Evolutionary conservation across 2,797 vertebrate species (phyloP).

Genomic region (Odontamblyopus rebecca): DNA sequence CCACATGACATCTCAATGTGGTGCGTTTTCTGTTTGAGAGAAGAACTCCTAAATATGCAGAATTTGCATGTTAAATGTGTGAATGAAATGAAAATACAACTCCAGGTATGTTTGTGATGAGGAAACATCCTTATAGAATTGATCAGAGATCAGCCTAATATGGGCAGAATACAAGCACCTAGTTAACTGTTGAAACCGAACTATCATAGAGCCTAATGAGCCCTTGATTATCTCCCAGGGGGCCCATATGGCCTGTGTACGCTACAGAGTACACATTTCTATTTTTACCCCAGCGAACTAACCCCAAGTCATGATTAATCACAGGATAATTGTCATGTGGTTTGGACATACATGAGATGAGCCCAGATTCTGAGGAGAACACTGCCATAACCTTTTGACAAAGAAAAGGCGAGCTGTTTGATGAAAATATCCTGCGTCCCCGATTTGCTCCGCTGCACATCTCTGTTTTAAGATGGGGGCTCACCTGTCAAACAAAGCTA

Average conservation of each 20-base stretch:
- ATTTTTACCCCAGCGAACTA: constrained; percentile 60
- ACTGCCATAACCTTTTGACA: constrained; percentile 43
- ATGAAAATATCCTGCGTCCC: constrained; percentile 55
- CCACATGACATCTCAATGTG: too few relatives aligned
- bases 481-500: constrained; percentile 47
- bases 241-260: constrained; percentile 51
- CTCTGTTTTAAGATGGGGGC: constrained; percentile 35
- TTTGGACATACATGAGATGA: constrained; percentile 39
- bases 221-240: constrained; percentile 72
- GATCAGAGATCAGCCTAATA: too few relatives aligned
- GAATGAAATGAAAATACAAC: too few relatives aligned
- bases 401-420: constrained; percentile 39
- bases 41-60: too few relatives aligned
- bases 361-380: constrained; percentile 45
- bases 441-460: constrained; percentile 30
- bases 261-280: constrained; percentile 46
- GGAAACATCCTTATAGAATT: too few relatives aligned
- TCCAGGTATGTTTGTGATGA: too few relatives aligned
- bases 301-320: constrained; percentile 59
- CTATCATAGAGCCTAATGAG: constrained; percentile 66
- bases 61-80: too few relatives aligned
- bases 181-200: constrained; percentile 52
- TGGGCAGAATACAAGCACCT: constrained; percentile 47
- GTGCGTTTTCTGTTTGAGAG: too few relatives aligned
- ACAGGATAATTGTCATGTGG: constrained; percentile 44